Conservation (phyloP, 2,797 vertebrate genomes). For the Diglossa cyanea region DNA sequence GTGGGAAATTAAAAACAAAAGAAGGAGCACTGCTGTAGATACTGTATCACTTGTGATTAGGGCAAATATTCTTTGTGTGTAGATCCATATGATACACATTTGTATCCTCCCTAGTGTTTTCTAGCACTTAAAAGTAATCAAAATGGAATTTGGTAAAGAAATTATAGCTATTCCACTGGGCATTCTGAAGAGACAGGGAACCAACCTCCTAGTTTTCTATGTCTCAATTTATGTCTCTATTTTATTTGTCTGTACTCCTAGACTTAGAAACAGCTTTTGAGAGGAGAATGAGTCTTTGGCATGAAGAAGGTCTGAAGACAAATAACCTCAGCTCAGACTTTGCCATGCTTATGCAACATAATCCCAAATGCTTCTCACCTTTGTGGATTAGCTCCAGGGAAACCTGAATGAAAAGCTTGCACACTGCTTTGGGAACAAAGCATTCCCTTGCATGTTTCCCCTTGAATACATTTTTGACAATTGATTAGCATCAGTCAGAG, state of each 20-base stretch:
- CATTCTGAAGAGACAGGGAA: background rate
- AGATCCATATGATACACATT: background rate
- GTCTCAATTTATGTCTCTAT: background rate
- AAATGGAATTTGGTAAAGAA: slow-evolving; percentile 21
- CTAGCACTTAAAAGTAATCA: background rate
- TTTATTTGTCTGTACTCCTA: background rate
- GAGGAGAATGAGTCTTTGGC: background rate
- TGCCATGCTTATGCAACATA: background rate
- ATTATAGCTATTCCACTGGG: background rate
- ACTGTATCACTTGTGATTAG: background rate
- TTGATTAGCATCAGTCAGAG: background rate
- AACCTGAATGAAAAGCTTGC: background rate
- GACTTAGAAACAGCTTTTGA: background rate
- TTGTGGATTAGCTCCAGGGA: background rate
- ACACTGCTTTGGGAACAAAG: background rate
- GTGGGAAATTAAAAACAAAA: background rate
- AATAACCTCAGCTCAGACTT: background rate
- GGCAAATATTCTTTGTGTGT: background rate
- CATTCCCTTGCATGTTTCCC: background rate
- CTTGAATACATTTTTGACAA: background rate
- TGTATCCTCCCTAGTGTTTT: background rate
- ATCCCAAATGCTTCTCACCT: background rate
- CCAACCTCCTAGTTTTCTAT: background rate
- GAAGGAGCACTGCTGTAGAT: background rate
- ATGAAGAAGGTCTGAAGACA: background rate